These are phyloP conservation scores for Oncopodura yosiiana DNA, from an alignment of 1,140 invertebrate species.

Conservation along the genomic window DNA sequence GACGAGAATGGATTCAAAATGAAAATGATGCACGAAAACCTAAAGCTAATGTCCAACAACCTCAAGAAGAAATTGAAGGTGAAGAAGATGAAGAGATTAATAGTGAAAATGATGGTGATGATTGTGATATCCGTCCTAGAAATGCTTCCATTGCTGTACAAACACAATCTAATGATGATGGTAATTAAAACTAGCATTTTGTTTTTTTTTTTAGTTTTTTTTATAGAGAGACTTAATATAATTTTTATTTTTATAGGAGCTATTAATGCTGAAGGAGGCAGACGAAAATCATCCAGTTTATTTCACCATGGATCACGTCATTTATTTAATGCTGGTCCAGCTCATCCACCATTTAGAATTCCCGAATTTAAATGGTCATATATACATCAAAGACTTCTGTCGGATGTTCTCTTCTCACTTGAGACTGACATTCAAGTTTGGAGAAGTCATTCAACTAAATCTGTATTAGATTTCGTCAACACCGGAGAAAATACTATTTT, in stretches of 20 bases:
- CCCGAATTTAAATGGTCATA: constrained; percentile 99
- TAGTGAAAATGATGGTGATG: constrained; percentile 35
- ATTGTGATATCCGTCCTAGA: constrained; percentile 44
- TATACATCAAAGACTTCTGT: constrained; percentile 91
- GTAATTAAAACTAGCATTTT: not conserved
- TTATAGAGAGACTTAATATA: not conserved
- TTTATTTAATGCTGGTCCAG: constrained; percentile 90
- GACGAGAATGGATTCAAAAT: constrained; percentile 33
- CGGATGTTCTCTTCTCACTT: constrained; percentile 91
- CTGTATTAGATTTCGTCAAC: constrained; percentile 96
- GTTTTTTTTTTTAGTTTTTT: not conserved
- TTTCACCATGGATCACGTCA: constrained; percentile 47
- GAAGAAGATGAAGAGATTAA: not conserved
- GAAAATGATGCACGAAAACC: constrained; percentile 25
- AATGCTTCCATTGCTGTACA: constrained; percentile 36
- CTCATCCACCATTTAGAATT: constrained; percentile 92
- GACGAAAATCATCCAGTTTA: constrained; percentile 29
- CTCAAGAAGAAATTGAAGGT: not conserved
- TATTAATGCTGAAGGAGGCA: constrained; percentile 17
- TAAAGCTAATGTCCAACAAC: constrained; percentile 42
- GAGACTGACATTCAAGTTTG: constrained; percentile 96
- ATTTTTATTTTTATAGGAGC: not conserved
- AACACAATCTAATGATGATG: constrained; percentile 28
- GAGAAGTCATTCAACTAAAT: constrained; percentile 87
- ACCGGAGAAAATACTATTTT: constrained; percentile 96